Conservation (phyloP, 2,888 invertebrate genomes). For the Tinea pellionella region DNA sequence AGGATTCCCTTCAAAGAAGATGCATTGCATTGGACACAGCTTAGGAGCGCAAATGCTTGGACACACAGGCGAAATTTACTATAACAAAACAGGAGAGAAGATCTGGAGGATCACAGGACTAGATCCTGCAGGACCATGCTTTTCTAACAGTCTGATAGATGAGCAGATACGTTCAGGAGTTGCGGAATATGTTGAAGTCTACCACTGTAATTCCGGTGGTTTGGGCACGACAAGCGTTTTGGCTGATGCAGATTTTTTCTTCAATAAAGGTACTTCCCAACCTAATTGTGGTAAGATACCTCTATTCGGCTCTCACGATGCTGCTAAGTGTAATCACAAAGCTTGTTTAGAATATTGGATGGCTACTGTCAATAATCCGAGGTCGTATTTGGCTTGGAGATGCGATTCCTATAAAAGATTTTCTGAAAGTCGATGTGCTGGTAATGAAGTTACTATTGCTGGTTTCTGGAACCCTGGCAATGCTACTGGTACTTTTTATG, state of each 20-base stretch:
- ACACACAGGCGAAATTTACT: slow-evolving; percentile 18
- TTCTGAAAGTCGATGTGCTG: slow-evolving; percentile 16
- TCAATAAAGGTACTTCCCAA: slow-evolving; percentile 48
- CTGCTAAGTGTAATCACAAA: slow-evolving; percentile 21
- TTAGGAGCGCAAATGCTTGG: slow-evolving; percentile 21
- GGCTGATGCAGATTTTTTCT: slow-evolving; percentile 53
- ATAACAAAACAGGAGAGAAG: slow-evolving; percentile 14
- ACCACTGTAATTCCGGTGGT: slow-evolving; percentile 52
- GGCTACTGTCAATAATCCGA: slow-evolving; percentile 16
- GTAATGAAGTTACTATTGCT: slow-evolving; percentile 16
- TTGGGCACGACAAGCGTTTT: slow-evolving; percentile 36
- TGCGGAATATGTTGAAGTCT: slow-evolving; percentile 50
- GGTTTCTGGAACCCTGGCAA: slow-evolving; percentile 19
- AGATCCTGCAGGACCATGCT: slow-evolving; percentile 23
- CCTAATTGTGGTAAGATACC: slow-evolving; percentile 33
- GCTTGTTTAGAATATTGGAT: slow-evolving; percentile 20
- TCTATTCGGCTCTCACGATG: slow-evolving; percentile 17
- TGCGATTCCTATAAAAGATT: slow-evolving; percentile 18
- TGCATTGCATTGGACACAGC: slow-evolving; percentile 22
- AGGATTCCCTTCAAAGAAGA: slow-evolving; percentile 16
- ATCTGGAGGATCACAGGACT: slow-evolving; percentile 20
- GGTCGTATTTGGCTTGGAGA: slow-evolving; percentile 17
- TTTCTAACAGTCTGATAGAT: slow-evolving; percentile 17
- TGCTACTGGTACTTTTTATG: slow-evolving; percentile 19
- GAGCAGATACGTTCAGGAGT: slow-evolving; percentile 42